Conservation (phyloP, 1,140 invertebrate species). For the Sitophilus oryzae region DNA sequence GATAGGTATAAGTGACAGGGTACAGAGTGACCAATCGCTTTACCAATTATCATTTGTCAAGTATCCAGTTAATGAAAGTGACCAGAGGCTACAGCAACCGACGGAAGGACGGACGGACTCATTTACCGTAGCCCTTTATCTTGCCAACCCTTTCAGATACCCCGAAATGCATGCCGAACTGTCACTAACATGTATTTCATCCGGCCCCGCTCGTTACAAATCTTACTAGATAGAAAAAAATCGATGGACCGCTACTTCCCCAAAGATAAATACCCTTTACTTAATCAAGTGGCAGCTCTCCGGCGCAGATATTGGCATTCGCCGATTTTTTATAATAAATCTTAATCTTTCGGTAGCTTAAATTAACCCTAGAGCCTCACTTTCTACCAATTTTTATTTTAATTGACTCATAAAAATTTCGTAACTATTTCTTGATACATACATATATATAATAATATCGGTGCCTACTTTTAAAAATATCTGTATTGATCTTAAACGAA, state of each 20-base stretch:
- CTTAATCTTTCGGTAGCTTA: no score
- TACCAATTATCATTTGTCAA: conserved; percentile 46
- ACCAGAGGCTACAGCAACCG: conserved; percentile 38
- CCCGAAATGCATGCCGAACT: conserved; percentile 37
- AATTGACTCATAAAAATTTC: no score
- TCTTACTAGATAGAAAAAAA: conserved; percentile 27
- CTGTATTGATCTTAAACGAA: no score
- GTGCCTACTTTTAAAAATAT: no score
- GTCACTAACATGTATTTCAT: conserved; percentile 39
- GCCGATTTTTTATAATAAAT: no score
- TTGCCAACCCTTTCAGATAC: conserved; percentile 39
- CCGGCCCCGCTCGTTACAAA: conserved; percentile 16
- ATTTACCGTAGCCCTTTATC: conserved; percentile 41
- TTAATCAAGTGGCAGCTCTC: conserved; percentile 8
- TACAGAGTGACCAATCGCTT: conserved; percentile 43
- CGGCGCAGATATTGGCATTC: no score
- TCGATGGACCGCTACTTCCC: conserved; percentile 5
- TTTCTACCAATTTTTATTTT: no score
- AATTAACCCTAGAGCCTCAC: no score
- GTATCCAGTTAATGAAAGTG: conserved; percentile 44
- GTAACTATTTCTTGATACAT: no score
- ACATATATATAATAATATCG: no score
- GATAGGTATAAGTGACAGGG: conserved; percentile 38
- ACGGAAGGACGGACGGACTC: conserved; percentile 35
- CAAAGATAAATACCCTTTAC: conserved; percentile 6